Conservation (phyloP, 1,140 invertebrate genomes). For the Cherax quadricarinatus region DNA sequence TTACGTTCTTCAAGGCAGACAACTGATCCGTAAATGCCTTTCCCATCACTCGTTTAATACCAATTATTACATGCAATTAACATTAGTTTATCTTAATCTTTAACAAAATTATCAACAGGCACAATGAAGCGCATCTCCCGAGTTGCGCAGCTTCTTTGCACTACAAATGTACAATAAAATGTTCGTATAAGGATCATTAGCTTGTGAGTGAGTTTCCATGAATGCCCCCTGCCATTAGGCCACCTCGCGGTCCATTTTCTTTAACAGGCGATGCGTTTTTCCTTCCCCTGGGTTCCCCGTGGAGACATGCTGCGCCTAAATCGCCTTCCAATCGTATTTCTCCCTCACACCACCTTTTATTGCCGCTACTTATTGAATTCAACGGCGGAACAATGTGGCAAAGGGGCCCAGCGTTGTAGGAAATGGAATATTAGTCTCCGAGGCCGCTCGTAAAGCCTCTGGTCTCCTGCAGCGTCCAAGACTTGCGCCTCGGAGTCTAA, state of each 20-base stretch:
- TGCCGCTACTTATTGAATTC: constrained; percentile 63
- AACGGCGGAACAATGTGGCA: constrained; percentile 48
- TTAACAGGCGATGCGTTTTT: constrained; percentile 57
- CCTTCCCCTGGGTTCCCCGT: constrained; percentile 32
- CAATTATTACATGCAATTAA: no score
- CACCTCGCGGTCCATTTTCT: constrained; percentile 45
- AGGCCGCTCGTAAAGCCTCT: constrained; percentile 28
- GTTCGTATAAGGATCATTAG: neutral
- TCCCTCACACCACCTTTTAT: constrained; percentile 58
- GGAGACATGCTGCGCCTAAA: constrained; percentile 46
- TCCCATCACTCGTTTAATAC: no score
- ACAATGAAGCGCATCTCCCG: no score
- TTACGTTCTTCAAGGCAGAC: no score
- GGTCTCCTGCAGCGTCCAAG: neutral
- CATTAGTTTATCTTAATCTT: no score
- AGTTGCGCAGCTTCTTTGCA: no score
- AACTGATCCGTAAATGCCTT: no score
- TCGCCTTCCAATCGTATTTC: constrained; percentile 56
- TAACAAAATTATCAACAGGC: no score
- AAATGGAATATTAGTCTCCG: constrained; percentile 59
- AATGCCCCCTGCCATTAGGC: constrained; percentile 36
- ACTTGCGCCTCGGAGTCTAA: constrained; percentile 10
- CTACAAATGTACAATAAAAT: neutral
- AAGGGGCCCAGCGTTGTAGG: constrained; percentile 25
- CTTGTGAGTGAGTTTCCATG: constrained; percentile 10